Conservation (phyloP, 2,888 invertebrate species). For the Pachliopta kotzebuea region DNA sequence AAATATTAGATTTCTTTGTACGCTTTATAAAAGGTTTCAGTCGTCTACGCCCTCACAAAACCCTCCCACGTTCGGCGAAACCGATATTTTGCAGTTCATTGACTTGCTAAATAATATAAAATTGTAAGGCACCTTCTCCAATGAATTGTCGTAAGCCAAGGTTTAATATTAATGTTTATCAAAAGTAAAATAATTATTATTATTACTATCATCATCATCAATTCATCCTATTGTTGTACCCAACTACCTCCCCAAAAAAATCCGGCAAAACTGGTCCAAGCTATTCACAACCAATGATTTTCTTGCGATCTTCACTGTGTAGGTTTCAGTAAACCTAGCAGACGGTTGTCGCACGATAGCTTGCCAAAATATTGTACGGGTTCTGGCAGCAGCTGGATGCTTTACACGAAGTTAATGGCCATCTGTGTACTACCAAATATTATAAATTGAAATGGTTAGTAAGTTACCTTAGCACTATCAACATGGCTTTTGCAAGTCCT, state of each 20-base stretch:
- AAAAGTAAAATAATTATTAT: neutral
- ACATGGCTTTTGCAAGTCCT: constrained; percentile 48
- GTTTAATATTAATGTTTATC: neutral
- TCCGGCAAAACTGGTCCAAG: no score
- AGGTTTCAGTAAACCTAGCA: no score
- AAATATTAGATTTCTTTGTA: neutral
- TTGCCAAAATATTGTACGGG: no score
- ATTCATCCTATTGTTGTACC: no score
- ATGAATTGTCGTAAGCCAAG: constrained; percentile 1
- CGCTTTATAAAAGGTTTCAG: neutral
- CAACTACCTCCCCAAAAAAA: no score
- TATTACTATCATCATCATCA: neutral
- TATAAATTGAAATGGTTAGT: neutral
- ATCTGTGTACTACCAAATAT: no score
- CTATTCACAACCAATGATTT: no score
- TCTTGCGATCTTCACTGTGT: no score
- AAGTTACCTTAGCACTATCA: constrained; percentile 60
- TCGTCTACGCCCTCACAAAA: constrained; percentile 2
- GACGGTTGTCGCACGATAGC: no score
- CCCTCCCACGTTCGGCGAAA: constrained; percentile 11
- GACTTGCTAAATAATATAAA: neutral
- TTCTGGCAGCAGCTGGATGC: no score
- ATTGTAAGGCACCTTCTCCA: neutral
- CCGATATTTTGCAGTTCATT: constrained; percentile 16
- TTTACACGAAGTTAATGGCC: no score